phyloP scores from a whole-genome alignment of 2,797 vertebrate genomes.

The Fratercula arctica region DNA sequence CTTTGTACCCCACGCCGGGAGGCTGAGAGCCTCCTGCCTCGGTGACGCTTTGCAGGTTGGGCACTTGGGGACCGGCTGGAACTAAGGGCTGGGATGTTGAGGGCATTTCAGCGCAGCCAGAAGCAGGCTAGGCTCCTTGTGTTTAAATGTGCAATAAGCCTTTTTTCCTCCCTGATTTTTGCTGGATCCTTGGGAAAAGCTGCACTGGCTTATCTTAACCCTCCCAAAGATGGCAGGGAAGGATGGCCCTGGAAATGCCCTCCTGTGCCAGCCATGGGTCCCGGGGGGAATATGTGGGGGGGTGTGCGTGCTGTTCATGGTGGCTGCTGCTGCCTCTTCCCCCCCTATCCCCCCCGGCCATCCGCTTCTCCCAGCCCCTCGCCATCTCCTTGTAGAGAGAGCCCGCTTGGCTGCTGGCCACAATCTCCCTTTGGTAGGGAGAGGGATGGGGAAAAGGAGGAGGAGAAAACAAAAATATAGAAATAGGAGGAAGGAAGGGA shows the following conservation, averaged over 20 bases:
- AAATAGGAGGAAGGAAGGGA: not conserved
- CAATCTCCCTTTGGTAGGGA: not conserved
- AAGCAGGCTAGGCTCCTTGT: too few relatives aligned
- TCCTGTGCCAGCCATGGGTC: not conserved
- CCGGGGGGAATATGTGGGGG: rapidly evolving
- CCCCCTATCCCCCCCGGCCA: not conserved
- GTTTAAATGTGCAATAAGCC: not conserved
- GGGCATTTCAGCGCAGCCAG: not conserved
- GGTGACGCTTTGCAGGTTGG: not conserved
- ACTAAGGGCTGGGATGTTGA: not conserved
- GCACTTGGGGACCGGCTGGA: not conserved
- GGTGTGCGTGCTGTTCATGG: not conserved
- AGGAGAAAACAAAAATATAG: not conserved
- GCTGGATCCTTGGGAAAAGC: not conserved
- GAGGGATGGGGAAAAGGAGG: not conserved
- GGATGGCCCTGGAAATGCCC: not conserved
- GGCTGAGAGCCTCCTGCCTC: rapidly evolving
- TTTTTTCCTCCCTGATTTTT: not conserved
- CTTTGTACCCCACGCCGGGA: not conserved
- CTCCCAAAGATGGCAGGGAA: not conserved
- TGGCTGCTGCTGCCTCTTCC: not conserved
- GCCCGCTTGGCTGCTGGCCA: not conserved
- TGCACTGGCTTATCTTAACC: not conserved
- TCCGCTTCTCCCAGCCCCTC: not conserved
- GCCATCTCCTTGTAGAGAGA: not conserved